Conservation (phyloP, 2,888 invertebrate species). For the Lumbricus terrestris region DNA sequence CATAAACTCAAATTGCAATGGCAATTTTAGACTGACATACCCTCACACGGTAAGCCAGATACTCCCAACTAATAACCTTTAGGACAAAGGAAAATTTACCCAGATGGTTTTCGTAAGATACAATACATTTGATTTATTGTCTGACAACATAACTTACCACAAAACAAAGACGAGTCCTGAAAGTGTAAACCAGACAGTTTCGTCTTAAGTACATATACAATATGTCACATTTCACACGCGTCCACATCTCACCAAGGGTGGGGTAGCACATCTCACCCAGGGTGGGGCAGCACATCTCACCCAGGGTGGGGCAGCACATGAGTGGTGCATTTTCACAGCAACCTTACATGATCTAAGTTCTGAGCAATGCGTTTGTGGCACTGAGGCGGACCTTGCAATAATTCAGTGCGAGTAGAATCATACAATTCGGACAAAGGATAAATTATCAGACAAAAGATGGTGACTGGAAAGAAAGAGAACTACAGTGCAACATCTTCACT, state of each 20-base stretch:
- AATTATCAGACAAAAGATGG: neutral
- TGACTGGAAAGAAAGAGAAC: neutral
- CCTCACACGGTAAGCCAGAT: neutral
- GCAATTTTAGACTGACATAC: neutral
- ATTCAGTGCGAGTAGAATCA: neutral
- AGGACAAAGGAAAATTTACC: neutral
- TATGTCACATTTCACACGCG: conserved; percentile 3
- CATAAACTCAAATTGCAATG: neutral
- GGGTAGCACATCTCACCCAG: too few species aligned
- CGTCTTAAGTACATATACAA: neutral
- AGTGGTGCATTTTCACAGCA: neutral
- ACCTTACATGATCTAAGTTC: neutral
- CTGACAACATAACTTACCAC: conserved; percentile 12
- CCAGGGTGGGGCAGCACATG: neutral
- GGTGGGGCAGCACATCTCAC: too few species aligned
- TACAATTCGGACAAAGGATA: neutral
- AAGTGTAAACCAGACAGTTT: conserved; percentile 17
- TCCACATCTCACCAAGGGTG: too few species aligned
- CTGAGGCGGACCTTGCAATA: neutral
- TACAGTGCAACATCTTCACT: neutral
- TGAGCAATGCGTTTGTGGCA: too few species aligned
- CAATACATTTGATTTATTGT: conserved; percentile 4
- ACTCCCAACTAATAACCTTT: neutral
- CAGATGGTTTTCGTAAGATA: neutral
- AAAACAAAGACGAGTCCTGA: conserved; percentile 13